A percentile compares a stretch with the other conserved stretches of the same genome.
Evolutionary conservation across 2,113 vertebrate genomes (phyloP).

Genomic region (Lepisosteus oculatus): DNA sequence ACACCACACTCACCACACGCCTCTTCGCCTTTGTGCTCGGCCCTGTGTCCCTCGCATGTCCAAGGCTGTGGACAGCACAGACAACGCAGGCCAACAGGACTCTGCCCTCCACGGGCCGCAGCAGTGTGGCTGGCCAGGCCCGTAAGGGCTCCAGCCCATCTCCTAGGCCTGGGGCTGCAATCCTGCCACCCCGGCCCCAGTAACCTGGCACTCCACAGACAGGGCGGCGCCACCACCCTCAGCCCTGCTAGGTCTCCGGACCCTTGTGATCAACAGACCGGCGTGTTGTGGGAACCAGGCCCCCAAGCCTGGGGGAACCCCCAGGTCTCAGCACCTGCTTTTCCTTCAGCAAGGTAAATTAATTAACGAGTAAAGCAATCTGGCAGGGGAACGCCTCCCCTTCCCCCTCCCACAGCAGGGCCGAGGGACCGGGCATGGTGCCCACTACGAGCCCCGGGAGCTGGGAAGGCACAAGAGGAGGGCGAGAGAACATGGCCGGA

Average conservation of each 20-base stretch:
- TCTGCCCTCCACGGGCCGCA: no score
- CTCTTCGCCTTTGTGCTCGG: no score
- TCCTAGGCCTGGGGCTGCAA: constrained; percentile 26
- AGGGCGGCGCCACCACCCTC: constrained; percentile 13
- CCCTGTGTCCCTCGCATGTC: no score
- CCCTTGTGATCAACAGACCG: constrained; percentile 48
- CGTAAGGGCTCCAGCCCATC: constrained; percentile 4
- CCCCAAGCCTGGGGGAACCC: constrained; percentile 41
- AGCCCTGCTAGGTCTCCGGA: constrained; percentile 49
- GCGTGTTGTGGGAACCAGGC: constrained; percentile 26
- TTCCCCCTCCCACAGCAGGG: constrained; percentile 13
- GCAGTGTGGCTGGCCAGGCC: neutral
- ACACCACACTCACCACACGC: no score
- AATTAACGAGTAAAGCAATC: constrained; percentile 69
- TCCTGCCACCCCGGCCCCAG: constrained; percentile 22
- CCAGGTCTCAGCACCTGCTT: constrained; percentile 14
- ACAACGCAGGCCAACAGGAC: no score
- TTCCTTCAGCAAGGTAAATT: constrained; percentile 56
- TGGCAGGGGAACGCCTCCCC: constrained; percentile 51
- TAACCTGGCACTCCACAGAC: constrained; percentile 24
- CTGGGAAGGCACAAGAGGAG: no score
- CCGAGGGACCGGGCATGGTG: no score
- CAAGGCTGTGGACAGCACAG: no score
- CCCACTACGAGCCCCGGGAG: no score
- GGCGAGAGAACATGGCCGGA: no score